Base-by-base conservation (phyloP, 2,888 invertebrate species). In the Tolmerus cingulatus region DNA sequence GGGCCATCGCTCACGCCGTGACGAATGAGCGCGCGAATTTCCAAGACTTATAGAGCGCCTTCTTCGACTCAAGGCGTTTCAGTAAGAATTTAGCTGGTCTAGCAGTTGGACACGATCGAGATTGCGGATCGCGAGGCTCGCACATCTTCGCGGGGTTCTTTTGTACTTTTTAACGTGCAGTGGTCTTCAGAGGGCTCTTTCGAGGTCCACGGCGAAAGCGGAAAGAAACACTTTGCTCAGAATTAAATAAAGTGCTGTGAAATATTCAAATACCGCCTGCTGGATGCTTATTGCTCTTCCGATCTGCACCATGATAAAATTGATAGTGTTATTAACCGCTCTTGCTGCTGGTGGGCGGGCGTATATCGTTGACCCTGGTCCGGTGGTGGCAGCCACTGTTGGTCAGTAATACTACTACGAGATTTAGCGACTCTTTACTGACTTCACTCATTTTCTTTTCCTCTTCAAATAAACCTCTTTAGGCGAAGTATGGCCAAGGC, bases 401-500 rank as follows among this genome's bases (percentile, higher is more conserved):
- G 90, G 90, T 90, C 87, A 85, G 88, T 87, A 46, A 19, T 0
- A 43, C 40, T 57, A 37, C 19, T 86, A 46, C n/a, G 16, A 51
- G 27, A 78, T 77, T 77, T 46, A 34, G 27, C 16, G 37, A 16
- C 27, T n/a, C 3, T n/a, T 16, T 19, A 34, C 12, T 85, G 19
- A 77, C 40, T 74, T 43, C 23, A 23, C 46, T 77, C 27, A 77
- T 46, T 86, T 82, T 78, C 16, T n/a, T 79, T 23, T 40, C 37
- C 55, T 34, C 12, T 12, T 76, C 7, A 14, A 55, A 57, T 51
- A 14, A n/a, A 4, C 19, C n/a, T 23, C 1, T 55, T 27, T 74
- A 91, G 96, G 96, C 7, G 94, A 94, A 91, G 94, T 95, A 8
- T 96, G 96, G 96, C 96, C 96, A 0, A 93, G 94, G 90, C 96